These are phyloP conservation scores for Eriocheir sinensis DNA, from an alignment of 1,140 invertebrate genomes.

Conservation along the genomic window DNA sequence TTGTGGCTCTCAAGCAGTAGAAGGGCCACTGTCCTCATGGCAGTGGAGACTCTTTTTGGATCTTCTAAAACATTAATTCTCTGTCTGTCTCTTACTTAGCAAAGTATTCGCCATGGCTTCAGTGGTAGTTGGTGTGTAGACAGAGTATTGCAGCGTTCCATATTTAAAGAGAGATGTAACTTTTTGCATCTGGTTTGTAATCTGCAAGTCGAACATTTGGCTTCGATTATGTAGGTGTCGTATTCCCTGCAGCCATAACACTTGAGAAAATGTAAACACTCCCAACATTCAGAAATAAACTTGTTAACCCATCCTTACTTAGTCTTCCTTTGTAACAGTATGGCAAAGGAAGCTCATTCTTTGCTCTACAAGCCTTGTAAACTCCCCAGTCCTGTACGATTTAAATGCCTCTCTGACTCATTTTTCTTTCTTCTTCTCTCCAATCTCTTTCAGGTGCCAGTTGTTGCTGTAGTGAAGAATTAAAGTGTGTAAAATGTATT, in stretches of 20 bases:
- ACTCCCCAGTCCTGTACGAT: not conserved
- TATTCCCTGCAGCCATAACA: conserved; percentile 64
- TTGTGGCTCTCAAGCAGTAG: conserved; percentile 53
- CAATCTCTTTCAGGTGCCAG: conserved; percentile 41
- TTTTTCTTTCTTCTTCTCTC: not conserved
- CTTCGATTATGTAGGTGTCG: conserved; percentile 34
- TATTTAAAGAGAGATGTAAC: conserved; percentile 32
- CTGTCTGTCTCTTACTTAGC: conserved; percentile 7
- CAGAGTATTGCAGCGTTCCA: not conserved
- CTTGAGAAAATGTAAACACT: conserved; percentile 43
- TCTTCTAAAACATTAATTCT: not conserved
- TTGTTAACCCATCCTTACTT: conserved; percentile 41
- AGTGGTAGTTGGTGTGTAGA: conserved; percentile 57
- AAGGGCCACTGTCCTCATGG: not conserved
- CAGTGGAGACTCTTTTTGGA: not conserved
- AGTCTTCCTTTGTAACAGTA: not conserved
- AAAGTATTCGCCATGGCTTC: conserved; percentile 50
- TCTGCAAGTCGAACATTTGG: conserved; percentile 54
- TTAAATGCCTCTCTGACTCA: not conserved
- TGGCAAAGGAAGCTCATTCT: not conserved
- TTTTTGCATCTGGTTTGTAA: conserved; percentile 30
- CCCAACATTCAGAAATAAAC: conserved; percentile 17
- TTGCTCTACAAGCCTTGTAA: not conserved
- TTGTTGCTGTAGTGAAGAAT: conserved; percentile 42
- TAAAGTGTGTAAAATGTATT: not conserved